These are phyloP conservation scores for Pseudococcus jackbeardsleyi DNA, from an alignment of 2,888 invertebrate genomes.

Conservation along the genomic window DNA sequence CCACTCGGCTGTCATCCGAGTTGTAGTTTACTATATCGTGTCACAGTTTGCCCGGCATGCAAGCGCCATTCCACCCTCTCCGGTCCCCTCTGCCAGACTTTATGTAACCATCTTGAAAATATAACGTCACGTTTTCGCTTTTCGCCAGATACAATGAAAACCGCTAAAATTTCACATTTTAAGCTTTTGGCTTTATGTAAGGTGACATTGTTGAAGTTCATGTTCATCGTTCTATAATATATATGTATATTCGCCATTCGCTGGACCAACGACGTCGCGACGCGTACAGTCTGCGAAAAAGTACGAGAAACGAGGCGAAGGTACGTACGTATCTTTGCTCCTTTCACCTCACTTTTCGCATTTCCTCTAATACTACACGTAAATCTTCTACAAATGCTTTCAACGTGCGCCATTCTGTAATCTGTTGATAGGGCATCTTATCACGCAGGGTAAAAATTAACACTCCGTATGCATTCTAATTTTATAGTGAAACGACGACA, in stretches of 20 bases:
- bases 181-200: slow-evolving; percentile 37
- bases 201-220: slow-evolving; percentile 47
- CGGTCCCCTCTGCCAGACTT: not conserved
- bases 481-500: not conserved
- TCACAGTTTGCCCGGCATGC: slow-evolving; percentile 18
- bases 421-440: slow-evolving; percentile 8
- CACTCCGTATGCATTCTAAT: not conserved
- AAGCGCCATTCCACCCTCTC: not conserved
- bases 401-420: not conserved
- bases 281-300: not conserved
- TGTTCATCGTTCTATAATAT: not conserved
- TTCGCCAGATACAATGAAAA: slow-evolving; percentile 35
- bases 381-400: slow-evolving; percentile 25
- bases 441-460: not conserved
- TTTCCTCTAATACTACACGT: not conserved
- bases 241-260: not conserved
- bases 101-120: slow-evolving; percentile 37
- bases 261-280: not conserved
- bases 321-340: not conserved
- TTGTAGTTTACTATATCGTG: slow-evolving; percentile 32
- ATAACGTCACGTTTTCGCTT: slow-evolving; percentile 37
- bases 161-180: slow-evolving; percentile 44
- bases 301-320: not conserved
- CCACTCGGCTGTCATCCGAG: slow-evolving; percentile 35
- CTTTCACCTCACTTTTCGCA: not conserved